Evolutionary conservation across 1,140 invertebrate species (phyloP).

Genomic region (Tetragonula clypearis): DNA sequence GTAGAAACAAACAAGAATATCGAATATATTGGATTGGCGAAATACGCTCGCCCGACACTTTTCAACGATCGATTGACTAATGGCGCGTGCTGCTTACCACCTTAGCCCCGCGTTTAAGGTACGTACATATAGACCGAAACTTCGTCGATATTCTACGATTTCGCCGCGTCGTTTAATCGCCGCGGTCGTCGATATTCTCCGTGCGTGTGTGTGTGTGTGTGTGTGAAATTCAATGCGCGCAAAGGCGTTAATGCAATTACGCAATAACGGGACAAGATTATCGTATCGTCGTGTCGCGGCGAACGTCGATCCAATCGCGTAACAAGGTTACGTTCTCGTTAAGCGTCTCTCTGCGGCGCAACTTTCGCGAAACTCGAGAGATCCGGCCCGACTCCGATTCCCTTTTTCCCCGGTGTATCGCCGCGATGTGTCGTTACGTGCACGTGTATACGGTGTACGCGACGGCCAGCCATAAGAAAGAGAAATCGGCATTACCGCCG

Average conservation of each 20-base stretch:
- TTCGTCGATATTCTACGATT: slow-evolving; percentile 1
- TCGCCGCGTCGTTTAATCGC: slow-evolving; percentile 9
- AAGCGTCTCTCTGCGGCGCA: slow-evolving; percentile 33
- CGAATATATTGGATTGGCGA: background rate
- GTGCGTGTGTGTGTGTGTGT: background rate
- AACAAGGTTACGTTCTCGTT: slow-evolving; percentile 50
- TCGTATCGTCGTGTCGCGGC: slow-evolving; percentile 42
- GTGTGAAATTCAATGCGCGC: slow-evolving; percentile 30
- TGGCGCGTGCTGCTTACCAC: background rate
- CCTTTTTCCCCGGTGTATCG: background rate
- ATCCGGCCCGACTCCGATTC: background rate
- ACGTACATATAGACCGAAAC: background rate
- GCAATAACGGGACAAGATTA: slow-evolving; percentile 52
- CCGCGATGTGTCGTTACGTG: background rate
- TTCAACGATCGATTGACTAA: background rate
- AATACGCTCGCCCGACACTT: background rate
- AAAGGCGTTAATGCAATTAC: slow-evolving; percentile 45
- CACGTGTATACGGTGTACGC: background rate
- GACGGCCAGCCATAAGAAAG: background rate
- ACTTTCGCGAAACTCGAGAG: slow-evolving; percentile 46
- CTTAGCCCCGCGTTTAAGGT: background rate
- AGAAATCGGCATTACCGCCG: background rate
- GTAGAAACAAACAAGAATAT: background rate
- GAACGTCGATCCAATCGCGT: slow-evolving; percentile 48
- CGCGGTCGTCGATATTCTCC: background rate